phyloP scores from a whole-genome alignment of 2,888 invertebrate species.

The Ypsolopha sequella region DNA sequence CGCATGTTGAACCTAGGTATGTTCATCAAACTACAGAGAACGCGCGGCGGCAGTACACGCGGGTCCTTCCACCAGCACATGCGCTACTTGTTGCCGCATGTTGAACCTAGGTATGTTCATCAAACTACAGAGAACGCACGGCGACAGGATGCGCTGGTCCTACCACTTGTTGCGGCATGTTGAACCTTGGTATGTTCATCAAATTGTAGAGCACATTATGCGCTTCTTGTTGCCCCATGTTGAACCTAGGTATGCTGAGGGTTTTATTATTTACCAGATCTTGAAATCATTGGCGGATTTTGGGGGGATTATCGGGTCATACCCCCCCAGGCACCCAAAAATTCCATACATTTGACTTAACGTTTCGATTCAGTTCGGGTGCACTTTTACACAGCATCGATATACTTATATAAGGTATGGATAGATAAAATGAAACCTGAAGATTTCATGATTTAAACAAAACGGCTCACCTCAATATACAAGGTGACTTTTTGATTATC shows the following conservation, averaged over 20 bases:
- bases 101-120: slow-evolving; percentile 50
- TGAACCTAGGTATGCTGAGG: slow-evolving; percentile 17
- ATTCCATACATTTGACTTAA: no score
- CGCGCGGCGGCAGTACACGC: slow-evolving; percentile 53
- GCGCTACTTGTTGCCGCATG: slow-evolving; percentile 51
- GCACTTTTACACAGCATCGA: no score
- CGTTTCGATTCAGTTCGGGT: no score
- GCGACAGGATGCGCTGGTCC: slow-evolving; percentile 56
- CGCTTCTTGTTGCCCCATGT: background rate
- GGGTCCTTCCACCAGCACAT: slow-evolving; percentile 60
- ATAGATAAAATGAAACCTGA: no score
- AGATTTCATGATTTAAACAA: no score
- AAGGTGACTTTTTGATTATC: no score
- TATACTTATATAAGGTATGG: no score
- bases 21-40: slow-evolving; percentile 65
- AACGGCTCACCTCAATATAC: no score
- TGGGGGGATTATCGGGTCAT: no score
- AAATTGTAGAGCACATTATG: background rate
- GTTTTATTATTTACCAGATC: no score
- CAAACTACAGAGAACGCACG: slow-evolving; percentile 61
- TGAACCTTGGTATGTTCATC: slow-evolving; percentile 29
- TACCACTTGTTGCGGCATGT: slow-evolving; percentile 54
- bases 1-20: slow-evolving; percentile 41
- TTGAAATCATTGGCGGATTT: no score
- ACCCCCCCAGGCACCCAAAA: no score